Conservation (phyloP, 2,113 vertebrate species). For the Struthio camelus region DNA sequence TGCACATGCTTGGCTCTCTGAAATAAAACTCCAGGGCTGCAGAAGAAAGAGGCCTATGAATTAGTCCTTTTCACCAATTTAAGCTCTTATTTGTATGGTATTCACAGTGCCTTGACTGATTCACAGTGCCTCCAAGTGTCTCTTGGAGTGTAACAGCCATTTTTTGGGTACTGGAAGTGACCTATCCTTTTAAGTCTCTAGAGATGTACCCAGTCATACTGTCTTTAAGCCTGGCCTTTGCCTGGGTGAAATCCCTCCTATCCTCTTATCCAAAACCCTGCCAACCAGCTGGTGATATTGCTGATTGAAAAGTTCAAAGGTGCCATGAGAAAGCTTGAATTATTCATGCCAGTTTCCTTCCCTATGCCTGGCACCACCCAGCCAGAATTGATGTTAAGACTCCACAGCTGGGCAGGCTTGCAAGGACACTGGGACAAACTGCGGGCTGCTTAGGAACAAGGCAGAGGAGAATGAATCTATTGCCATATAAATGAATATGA, state of each 20-base stretch:
- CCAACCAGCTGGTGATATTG: slow-evolving; percentile 47
- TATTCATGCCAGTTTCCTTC: slow-evolving; percentile 61
- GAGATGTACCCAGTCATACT: neutral
- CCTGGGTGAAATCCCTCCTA: neutral
- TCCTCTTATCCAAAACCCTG: slow-evolving; percentile 10
- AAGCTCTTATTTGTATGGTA: neutral
- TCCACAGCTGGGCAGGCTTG: neutral
- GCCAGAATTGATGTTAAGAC: neutral
- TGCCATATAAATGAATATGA: too few species aligned
- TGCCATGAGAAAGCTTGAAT: slow-evolving; percentile 57
- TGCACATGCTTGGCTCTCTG: neutral
- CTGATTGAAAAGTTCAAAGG: slow-evolving; percentile 63
- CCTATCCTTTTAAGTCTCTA: neutral
- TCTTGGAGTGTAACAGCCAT: neutral
- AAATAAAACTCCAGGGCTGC: slow-evolving; percentile 4
- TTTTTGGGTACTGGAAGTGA: neutral
- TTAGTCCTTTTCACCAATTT: neutral
- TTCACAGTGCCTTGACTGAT: neutral
- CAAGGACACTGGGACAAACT: neutral
- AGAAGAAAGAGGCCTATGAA: neutral
- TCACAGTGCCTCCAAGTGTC: too few species aligned
- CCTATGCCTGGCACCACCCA: neutral
- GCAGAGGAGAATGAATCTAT: neutral
- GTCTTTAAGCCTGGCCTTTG: neutral
- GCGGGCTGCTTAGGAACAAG: neutral